Evolutionary conservation across 64 coral and sea anemone genomes (phyloP), one percentile per base, ranked within the genome.

Genomic region (Cladopsammia gracilis): DNA sequence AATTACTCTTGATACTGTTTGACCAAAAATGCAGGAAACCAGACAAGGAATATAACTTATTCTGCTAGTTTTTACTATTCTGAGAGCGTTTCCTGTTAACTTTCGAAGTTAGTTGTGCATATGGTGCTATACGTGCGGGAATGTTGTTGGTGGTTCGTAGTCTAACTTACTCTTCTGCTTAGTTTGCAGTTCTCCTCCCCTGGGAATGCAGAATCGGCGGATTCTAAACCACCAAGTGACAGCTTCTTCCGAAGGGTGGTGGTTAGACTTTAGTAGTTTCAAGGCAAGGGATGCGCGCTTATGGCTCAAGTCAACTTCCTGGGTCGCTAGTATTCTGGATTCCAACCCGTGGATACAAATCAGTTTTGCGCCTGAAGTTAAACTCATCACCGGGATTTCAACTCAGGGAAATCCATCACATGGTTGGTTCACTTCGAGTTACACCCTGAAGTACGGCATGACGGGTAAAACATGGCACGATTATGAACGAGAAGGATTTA

Each of bases 111-210:
- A 34, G 34, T 34, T 34, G 34, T 34, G 34, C 34, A 34, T 34
- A 34, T 1, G 34, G 34, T 34, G 34, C 34, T 34, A 34, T 34
- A 34, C 34, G 34, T 34, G 34, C 0, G 34, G 34, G 2, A 34
- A 34, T 34, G 34, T 34, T 34, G 34, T 34, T 34, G 34, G 34
- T 82, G 6, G 23, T 60, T 20, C 8, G 9, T 14, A 12, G 14
- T 72, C 34, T 72, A 48, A 5, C 44, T 49, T n/a, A 5, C 19
- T 64, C 74, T 48, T 7, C 3, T 43, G 18, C 19, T 42, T 72
- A 91, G 89, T 91, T 54, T 91, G 89, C 52, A 91, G 61, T 48
- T 92, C 90, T 24, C 90, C 81, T 62, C n/a, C 90, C 22, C 11
- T 92, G 22, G 90, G 90, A 64, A 67, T 92, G 58, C 45, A 71